Evolutionary conservation across 2,113 vertebrate genomes (phyloP), one percentile per base, ranked within the genome.

Genomic region (Chlamydotis undulata): DNA sequence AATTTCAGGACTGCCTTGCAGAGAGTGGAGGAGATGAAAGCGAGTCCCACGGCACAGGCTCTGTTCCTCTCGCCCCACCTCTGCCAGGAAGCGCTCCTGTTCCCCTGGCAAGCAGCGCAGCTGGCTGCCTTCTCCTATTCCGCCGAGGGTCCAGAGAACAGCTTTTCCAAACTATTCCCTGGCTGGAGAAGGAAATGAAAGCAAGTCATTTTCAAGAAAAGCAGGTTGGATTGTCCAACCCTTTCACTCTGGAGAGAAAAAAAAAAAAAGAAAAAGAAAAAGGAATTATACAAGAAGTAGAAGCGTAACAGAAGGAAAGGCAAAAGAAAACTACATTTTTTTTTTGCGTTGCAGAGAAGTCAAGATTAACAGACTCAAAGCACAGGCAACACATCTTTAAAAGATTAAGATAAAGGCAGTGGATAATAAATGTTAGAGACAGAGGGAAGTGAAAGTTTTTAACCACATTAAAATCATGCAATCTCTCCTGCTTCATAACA

Each of bases 141-240:
- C 0, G 81, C 89, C 91, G 86, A 81, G 84, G 93, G 82, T 82
- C 92, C 88, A 88, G 67, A 17, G 39, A 95, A 81, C 63, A 73
- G 74, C 78, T 53, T 86, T 94, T 94, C 87, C 45, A 56, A 97
- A 97, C 95, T 93, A 91, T 91, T 97, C 84, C 94, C 94, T 95
- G 86, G 91, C 95, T 65, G 63, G 4, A 95, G 81, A 19, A 96
- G 81, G 90, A 89, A 93, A 91, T 49, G 69, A 95, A 95, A 95
- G 87, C 90, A 86, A 96, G 94, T 59, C 45, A 93, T 93, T 95
- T 86, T 77, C 78, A 95, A 83, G 81, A 91, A 94, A 94, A 89
- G 84, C 69, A 60, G 70, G 75, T 52, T 60, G 63, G 81, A 61
- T 67, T 92, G 70, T 86, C 77, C 60, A 71, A 73, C n/a, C 55